Evolutionary conservation across 2,113 vertebrate genomes (phyloP).

Genomic region (Centropus bengalensis): DNA sequence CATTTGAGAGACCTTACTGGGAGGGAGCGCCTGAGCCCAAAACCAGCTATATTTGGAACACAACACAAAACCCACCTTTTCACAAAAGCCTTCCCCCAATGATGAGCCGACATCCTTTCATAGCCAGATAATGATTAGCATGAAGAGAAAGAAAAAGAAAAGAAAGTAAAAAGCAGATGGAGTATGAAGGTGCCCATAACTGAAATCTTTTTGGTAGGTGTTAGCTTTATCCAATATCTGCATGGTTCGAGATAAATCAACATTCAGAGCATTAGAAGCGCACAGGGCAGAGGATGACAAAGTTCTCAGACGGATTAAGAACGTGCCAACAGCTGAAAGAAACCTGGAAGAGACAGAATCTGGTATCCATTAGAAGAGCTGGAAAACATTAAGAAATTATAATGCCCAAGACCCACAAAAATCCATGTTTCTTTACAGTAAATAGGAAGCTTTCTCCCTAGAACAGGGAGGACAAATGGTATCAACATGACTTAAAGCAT

Average conservation of each 20-base stretch:
- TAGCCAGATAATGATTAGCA: conserved; percentile 71
- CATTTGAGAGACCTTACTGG: background rate
- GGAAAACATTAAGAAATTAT: conserved; percentile 19
- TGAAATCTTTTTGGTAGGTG: background rate
- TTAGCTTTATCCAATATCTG: background rate
- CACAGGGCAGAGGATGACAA: background rate
- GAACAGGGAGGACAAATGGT: background rate
- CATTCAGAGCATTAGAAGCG: background rate
- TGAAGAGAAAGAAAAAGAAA: conserved; percentile 65
- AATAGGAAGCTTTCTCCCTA: background rate
- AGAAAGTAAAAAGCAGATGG: conserved; percentile 72
- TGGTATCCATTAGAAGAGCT: background rate
- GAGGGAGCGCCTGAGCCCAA: background rate
- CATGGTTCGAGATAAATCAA: background rate
- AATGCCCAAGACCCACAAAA: conserved; percentile 14
- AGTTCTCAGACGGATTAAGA: background rate
- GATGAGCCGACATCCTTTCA: conserved; percentile 74
- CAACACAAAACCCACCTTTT: conserved; percentile 69
- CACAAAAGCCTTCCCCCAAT: conserved; percentile 71
- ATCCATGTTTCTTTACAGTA: background rate
- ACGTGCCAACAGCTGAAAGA: conserved; percentile 1
- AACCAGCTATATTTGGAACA: conserved; percentile 22
- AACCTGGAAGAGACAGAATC: background rate
- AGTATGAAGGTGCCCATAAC: conserved; percentile 29
- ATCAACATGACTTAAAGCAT: background rate